Evolutionary conservation across 2,888 invertebrate species (phyloP).

Genomic region (Lasioglossum oenotherae): DNA sequence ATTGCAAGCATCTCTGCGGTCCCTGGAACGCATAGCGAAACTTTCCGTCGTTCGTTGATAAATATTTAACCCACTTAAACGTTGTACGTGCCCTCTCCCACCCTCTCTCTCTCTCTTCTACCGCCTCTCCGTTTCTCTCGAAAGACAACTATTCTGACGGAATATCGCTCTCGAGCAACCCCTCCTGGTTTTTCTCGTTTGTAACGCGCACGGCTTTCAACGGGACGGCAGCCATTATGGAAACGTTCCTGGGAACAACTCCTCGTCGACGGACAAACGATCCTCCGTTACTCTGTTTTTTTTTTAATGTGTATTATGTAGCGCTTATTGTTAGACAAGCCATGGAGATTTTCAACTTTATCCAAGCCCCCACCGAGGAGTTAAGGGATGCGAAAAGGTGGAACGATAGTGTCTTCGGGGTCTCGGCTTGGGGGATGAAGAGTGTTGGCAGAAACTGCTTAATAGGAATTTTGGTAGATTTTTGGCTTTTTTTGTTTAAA

Average conservation of each 20-base stretch:
- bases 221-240: neutral
- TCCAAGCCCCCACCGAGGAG: neutral
- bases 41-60: slow-evolving; percentile 52
- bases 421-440: neutral
- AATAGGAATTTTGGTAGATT: neutral
- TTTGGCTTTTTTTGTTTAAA: too few species aligned
- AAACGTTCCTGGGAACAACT: neutral
- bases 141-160: slow-evolving; percentile 11
- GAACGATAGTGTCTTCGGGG: neutral
- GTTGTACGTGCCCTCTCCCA: slow-evolving; percentile 5
- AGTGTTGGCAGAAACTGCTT: neutral
- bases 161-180: neutral
- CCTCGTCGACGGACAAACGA: neutral
- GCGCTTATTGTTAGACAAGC: neutral
- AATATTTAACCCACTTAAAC: slow-evolving; percentile 51
- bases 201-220: neutral
- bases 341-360: neutral
- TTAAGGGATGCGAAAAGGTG: neutral
- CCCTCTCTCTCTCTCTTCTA: neutral
- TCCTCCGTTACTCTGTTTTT: neutral
- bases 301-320: neutral
- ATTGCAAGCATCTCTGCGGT: slow-evolving; percentile 48
- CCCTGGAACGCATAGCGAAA: slow-evolving; percentile 21
- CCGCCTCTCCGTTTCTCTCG: neutral
- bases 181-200: neutral